phyloP scores from a whole-genome alignment of 1,140 invertebrate species.

The Drosophila suzukii region DNA sequence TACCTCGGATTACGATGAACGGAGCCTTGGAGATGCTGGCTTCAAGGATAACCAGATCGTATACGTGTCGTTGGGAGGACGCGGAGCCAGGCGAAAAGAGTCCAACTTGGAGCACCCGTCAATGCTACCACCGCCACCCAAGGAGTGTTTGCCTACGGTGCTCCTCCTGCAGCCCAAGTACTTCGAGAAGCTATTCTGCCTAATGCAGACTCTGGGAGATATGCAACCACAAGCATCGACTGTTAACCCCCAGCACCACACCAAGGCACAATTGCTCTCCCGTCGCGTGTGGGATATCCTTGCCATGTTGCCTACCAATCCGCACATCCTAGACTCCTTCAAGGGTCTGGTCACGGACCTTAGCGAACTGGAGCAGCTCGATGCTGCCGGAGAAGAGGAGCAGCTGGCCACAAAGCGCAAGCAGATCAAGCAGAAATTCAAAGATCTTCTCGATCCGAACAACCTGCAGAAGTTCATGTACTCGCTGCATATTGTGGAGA shows the following conservation, averaged over 20 bases:
- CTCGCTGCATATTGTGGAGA: conserved; percentile 95
- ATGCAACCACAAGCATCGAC: conserved; percentile 90
- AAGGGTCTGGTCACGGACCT: conserved; percentile 88
- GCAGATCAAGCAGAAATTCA: conserved; percentile 86
- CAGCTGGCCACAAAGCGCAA: conserved; percentile 68
- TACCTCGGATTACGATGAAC: conserved; percentile 96
- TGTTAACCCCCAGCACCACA: conserved; percentile 90
- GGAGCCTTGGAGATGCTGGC: conserved; percentile 94
- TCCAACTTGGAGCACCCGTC: conserved; percentile 90
- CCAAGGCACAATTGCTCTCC: conserved; percentile 95
- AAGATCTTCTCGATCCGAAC: conserved; percentile 92
- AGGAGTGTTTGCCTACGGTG: conserved; percentile 93
- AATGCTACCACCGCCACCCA: conserved; percentile 91
- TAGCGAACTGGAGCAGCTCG: conserved; percentile 57
- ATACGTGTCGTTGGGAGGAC: conserved; percentile 93
- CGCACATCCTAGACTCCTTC: conserved; percentile 92
- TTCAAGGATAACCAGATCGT: conserved; percentile 96
- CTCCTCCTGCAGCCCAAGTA: conserved; percentile 93
- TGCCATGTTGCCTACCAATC: conserved; percentile 95
- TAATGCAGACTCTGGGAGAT: conserved; percentile 94
- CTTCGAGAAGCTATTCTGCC: conserved; percentile 94
- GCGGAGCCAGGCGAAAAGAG: conserved; percentile 90
- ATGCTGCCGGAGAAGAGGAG: conserved; percentile 50
- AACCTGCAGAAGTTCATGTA: conserved; percentile 98
- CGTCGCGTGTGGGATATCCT: conserved; percentile 97